phyloP scores from a whole-genome alignment of 2,888 invertebrate species.

The Pammene fasciana region DNA sequence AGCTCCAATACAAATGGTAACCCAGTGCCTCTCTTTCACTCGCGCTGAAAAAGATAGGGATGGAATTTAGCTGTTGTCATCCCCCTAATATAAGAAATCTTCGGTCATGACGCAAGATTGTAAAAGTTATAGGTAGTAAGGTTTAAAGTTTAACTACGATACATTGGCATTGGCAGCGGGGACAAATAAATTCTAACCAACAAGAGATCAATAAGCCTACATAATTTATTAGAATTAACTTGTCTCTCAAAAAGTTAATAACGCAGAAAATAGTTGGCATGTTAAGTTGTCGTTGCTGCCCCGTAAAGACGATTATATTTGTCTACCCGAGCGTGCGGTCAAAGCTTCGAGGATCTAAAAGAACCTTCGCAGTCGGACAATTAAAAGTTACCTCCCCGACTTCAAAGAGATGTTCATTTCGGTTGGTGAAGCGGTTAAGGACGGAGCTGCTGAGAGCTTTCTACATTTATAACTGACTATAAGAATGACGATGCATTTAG shows the following conservation, averaged over 20 bases:
- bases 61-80: no score
- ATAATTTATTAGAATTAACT: slow-evolving; percentile 26
- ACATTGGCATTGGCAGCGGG: neutral
- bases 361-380: slow-evolving; percentile 53
- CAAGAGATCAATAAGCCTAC: slow-evolving; percentile 11
- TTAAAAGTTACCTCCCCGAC: slow-evolving; percentile 67
- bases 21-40: no score
- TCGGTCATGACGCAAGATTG: no score
- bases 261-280: slow-evolving; percentile 44
- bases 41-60: no score
- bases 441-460: slow-evolving; percentile 38
- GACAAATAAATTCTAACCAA: neutral
- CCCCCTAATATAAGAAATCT: no score
- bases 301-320: slow-evolving; percentile 41
- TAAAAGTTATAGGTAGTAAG: no score
- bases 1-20: no score
- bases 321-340: slow-evolving; percentile 58
- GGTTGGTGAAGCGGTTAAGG: slow-evolving; percentile 59
- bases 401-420: slow-evolving; percentile 62
- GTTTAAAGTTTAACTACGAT: neutral
- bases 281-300: slow-evolving; percentile 44
- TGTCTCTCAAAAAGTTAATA: slow-evolving; percentile 42
- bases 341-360: slow-evolving; percentile 56
- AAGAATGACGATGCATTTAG: neutral
- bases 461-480: neutral